Percentiles rank a stretch among this genome's conserved stretches.
Conservation (phyloP, 2,113 vertebrate species). For the Triplophysa rosa region DNA sequence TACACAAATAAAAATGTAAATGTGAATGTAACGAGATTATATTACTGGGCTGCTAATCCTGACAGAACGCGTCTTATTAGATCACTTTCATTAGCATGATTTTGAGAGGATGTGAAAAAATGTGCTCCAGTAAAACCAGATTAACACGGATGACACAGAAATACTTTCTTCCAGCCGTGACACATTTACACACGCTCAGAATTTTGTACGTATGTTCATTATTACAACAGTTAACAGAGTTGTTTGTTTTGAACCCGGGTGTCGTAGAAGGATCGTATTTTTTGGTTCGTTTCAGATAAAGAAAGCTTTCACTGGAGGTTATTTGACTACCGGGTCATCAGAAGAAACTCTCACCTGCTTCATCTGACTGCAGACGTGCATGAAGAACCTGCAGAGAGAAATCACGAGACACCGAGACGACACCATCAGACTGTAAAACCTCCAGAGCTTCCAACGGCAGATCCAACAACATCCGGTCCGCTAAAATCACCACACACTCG, state of each 20-base stretch:
- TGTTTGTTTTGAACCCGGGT: not conserved
- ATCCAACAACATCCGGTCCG: constrained; percentile 76
- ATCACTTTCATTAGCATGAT: constrained; percentile 37
- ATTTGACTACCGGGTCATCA: no score
- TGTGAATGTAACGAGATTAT: constrained; percentile 30
- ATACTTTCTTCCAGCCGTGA: constrained; percentile 16
- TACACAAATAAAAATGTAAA: constrained; percentile 25
- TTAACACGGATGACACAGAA: constrained; percentile 27
- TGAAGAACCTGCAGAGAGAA: constrained; percentile 84
- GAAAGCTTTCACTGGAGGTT: not conserved
- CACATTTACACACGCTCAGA: no score
- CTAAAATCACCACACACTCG: constrained; percentile 75
- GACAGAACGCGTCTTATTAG: constrained; percentile 35
- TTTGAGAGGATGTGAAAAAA: constrained; percentile 1
- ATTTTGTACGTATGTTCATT: not conserved
- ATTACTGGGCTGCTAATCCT: constrained; percentile 41
- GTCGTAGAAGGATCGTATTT: not conserved
- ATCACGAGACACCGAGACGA: constrained; percentile 80
- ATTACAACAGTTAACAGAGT: no score
- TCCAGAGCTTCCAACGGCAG: constrained; percentile 81
- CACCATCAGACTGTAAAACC: constrained; percentile 67
- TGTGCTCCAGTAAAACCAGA: constrained; percentile 19
- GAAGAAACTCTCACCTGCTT: constrained; percentile 64
- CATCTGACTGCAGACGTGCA: constrained; percentile 69
- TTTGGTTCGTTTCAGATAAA: not conserved